Conservation (phyloP, 2,797 vertebrate species). For the Knipowitschia caucasica region DNA sequence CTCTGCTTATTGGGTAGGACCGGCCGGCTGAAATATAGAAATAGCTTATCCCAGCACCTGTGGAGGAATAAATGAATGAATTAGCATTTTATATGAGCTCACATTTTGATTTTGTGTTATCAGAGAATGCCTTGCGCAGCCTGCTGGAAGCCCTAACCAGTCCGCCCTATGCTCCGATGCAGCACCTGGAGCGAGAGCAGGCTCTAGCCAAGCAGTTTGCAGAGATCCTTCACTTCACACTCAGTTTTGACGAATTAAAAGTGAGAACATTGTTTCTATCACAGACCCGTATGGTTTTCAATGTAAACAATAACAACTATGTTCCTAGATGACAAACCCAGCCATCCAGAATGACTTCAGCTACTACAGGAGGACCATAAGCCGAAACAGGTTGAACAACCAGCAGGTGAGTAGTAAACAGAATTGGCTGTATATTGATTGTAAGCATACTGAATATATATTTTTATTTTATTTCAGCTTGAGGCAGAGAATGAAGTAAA, state of each 20-base stretch:
- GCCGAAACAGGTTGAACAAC: slow-evolving; percentile 88
- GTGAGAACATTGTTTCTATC: slow-evolving; percentile 51
- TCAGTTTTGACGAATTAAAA: slow-evolving; percentile 91
- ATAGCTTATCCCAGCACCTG: too few relatives aligned
- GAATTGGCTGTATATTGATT: neutral
- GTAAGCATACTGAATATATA: neutral
- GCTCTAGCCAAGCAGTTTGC: slow-evolving; percentile 91
- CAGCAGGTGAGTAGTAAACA: slow-evolving; percentile 75
- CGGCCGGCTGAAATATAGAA: too few relatives aligned
- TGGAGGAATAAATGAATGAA: neutral
- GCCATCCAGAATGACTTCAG: slow-evolving; percentile 94
- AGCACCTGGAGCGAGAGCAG: slow-evolving; percentile 89
- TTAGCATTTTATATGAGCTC: neutral
- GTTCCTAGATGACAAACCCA: slow-evolving; percentile 86
- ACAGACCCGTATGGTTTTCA: neutral
- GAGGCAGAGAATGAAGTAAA: slow-evolving; percentile 89
- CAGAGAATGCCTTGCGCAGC: slow-evolving; percentile 88
- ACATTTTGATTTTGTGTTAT: slow-evolving; percentile 13
- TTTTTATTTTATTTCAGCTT: slow-evolving; percentile 63
- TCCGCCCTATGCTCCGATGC: slow-evolving; percentile 87
- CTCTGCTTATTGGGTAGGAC: too few relatives aligned
- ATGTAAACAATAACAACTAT: neutral
- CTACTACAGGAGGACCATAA: slow-evolving; percentile 91
- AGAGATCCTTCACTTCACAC: slow-evolving; percentile 90
- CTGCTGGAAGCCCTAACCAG: slow-evolving; percentile 88